These are phyloP conservation scores for Sebastes schlegelii DNA, from an alignment of 2,113 vertebrate genomes.

Conservation along the genomic window DNA sequence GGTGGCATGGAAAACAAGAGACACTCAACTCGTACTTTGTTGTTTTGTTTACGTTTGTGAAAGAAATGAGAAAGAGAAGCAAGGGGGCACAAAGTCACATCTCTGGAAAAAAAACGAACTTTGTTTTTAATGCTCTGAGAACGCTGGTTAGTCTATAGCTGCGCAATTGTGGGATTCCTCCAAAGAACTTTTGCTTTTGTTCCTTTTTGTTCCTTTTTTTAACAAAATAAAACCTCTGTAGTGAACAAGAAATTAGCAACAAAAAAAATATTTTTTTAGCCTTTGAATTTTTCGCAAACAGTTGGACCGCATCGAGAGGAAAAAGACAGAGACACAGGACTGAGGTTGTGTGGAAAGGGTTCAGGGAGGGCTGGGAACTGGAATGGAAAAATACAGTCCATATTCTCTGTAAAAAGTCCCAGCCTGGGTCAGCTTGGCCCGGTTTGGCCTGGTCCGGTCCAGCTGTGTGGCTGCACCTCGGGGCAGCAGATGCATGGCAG, in stretches of 20 bases:
- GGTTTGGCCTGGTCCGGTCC: conserved; percentile 20
- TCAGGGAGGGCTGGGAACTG: neutral
- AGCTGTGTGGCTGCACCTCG: conserved; percentile 38
- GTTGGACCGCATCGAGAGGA: conserved; percentile 46
- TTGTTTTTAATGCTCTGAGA: conserved; percentile 81
- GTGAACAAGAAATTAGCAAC: conserved; percentile 81
- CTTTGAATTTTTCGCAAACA: conserved; percentile 75
- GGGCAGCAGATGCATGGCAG: conserved; percentile 51
- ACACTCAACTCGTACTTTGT: conserved; percentile 72
- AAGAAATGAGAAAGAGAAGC: conserved; percentile 60
- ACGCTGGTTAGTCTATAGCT: conserved; percentile 80
- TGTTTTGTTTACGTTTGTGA: conserved; percentile 79
- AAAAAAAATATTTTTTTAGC: conserved; percentile 80
- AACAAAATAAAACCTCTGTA: conserved; percentile 86
- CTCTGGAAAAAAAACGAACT: conserved; percentile 74
- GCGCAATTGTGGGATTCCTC: conserved; percentile 81
- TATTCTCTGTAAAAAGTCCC: conserved; percentile 47
- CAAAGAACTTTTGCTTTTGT: conserved; percentile 82
- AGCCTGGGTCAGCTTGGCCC: conserved; percentile 28
- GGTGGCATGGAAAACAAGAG: conserved; percentile 57
- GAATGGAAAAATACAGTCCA: conserved; percentile 35
- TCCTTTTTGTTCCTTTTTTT: conserved; percentile 61
- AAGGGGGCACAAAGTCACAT: conserved; percentile 73
- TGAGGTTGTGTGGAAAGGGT: conserved; percentile 3
- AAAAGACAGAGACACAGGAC: conserved; percentile 22